Percentiles rank a stretch among this genome's conserved stretches.
phyloP scores from a whole-genome alignment of 1,140 invertebrate genomes.

The Heterodera schachtii region DNA sequence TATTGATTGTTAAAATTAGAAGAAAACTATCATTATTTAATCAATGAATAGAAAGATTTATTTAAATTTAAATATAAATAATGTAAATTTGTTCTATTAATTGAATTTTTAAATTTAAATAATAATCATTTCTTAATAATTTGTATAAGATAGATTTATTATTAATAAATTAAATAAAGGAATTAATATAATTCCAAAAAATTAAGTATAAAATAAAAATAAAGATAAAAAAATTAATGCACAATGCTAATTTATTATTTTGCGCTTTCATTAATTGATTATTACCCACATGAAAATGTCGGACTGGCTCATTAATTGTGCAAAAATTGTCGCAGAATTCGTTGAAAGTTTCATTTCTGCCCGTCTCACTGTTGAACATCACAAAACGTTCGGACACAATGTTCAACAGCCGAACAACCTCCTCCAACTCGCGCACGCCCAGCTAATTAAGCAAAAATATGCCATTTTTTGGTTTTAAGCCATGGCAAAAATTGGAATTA shows the following conservation, averaged over 20 bases:
- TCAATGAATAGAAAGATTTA: neutral
- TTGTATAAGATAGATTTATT: no score
- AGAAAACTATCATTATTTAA: conserved; percentile 11
- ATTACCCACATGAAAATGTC: conserved; percentile 63
- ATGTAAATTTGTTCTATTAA: neutral
- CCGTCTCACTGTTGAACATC: conserved; percentile 44
- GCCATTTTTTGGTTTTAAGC: no score
- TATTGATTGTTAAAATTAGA: neutral
- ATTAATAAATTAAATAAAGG: no score
- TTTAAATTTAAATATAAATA: neutral
- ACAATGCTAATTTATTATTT: no score
- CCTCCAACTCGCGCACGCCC: conserved; percentile 56
- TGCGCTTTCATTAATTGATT: neutral
- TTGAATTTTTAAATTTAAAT: neutral
- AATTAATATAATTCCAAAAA: no score
- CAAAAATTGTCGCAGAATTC: conserved; percentile 63
- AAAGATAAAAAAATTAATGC: neutral
- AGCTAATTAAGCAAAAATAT: conserved; percentile 11
- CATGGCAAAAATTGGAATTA: no score
- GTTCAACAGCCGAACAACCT: conserved; percentile 57
- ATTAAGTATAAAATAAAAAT: neutral
- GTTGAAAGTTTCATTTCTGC: conserved; percentile 47
- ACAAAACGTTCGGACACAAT: conserved; percentile 52
- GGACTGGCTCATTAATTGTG: conserved; percentile 61
- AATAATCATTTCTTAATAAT: neutral